Evolutionary conservation across 2,797 vertebrate species (phyloP).

Genomic region (Pantherophis alleghaniensis): DNA sequence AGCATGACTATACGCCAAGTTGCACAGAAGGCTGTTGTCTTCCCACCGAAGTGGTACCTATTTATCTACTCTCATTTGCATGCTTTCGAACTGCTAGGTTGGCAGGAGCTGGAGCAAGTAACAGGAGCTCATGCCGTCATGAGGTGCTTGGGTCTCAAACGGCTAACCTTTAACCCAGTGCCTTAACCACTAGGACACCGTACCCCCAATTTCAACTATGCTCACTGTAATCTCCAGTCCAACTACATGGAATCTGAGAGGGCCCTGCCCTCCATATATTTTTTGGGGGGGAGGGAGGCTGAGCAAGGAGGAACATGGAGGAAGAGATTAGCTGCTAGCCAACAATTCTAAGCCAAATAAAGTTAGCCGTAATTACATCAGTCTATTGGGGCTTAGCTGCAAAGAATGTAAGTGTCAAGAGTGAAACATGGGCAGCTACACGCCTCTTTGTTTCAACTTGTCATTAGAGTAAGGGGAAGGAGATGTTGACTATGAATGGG

Average conservation of each 20-base stretch:
- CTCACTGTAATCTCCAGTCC: background rate
- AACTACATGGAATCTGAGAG: background rate
- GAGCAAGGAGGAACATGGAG: background rate
- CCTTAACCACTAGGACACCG: background rate
- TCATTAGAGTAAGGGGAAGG: no score
- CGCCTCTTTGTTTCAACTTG: no score
- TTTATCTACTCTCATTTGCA: no score
- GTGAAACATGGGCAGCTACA: no score
- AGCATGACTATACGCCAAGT: no score
- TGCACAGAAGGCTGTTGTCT: no score
- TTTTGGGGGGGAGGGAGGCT: rapidly evolving
- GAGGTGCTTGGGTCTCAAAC: background rate
- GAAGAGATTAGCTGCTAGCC: background rate
- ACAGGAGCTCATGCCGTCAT: background rate
- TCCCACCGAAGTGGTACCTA: no score
- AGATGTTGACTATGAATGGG: no score
- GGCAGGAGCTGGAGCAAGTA: background rate
- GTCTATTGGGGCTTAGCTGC: background rate
- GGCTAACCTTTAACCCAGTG: background rate
- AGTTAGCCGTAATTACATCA: background rate
- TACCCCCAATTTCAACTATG: background rate
- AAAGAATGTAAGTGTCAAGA: background rate
- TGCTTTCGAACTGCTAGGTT: no score
- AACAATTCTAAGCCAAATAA: background rate
- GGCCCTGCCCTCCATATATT: background rate